phyloP scores from a whole-genome alignment of 2,888 invertebrate species.

The Mesorhabditis sp. region DNA sequence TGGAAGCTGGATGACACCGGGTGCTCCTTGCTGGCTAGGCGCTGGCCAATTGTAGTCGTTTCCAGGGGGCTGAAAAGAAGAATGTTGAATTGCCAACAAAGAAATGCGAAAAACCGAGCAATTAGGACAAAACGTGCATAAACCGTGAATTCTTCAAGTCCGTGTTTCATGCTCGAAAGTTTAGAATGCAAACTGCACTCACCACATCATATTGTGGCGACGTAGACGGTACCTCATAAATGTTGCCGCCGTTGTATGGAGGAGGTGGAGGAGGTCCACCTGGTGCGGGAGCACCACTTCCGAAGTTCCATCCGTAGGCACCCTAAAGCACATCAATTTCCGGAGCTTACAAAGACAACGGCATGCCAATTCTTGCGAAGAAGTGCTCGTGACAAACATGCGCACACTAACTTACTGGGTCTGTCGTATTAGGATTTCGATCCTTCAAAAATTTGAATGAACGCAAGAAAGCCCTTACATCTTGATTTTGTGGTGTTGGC shows the following conservation, averaged over 20 bases:
- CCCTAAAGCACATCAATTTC: not conserved
- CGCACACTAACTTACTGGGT: too few species aligned
- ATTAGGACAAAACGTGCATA: not conserved
- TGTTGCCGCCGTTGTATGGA: slow-evolving; percentile 18
- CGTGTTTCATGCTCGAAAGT: too few species aligned
- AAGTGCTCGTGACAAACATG: too few species aligned
- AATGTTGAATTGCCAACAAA: not conserved
- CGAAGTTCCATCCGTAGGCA: slow-evolving; percentile 8
- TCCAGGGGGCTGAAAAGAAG: slow-evolving; percentile 5
- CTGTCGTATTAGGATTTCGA: too few species aligned
- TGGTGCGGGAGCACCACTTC: not conserved
- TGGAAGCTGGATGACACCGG: slow-evolving; percentile 32
- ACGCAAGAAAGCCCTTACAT: too few species aligned
- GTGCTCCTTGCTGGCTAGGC: slow-evolving; percentile 10
- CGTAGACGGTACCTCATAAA: slow-evolving; percentile 28
- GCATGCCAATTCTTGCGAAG: too few species aligned
- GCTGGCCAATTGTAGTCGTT: slow-evolving; percentile 6
- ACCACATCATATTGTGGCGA: not conserved
- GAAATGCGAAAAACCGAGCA: not conserved
- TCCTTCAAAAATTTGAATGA: too few species aligned
- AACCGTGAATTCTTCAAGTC: not conserved
- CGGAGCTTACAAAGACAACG: not conserved
- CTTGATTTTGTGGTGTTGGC: too few species aligned
- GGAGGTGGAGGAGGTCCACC: slow-evolving; percentile 7
- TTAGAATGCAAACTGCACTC: too few species aligned